phyloP scores from a whole-genome alignment of 2,113 vertebrate genomes.

The Lethenteron reissneri region DNA sequence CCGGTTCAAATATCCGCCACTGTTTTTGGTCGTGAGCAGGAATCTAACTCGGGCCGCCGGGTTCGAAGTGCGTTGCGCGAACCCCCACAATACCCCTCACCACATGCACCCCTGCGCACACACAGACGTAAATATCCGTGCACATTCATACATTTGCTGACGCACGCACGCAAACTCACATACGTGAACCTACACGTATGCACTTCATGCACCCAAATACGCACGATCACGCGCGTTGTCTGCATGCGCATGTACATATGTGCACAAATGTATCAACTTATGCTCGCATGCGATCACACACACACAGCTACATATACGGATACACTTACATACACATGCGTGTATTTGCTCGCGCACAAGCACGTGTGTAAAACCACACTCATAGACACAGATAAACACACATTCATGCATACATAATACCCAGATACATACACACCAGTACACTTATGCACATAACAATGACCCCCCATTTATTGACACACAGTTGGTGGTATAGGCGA shows the following conservation, averaged over 20 bases:
- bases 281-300: background rate
- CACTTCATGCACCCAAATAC: background rate
- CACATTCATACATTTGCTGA: background rate
- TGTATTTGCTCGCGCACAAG: background rate
- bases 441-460: too few relatives aligned
- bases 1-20: too few relatives aligned
- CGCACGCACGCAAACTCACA: constrained; percentile 1
- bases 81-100: too few relatives aligned
- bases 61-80: too few relatives aligned
- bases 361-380: background rate
- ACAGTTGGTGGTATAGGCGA: too few relatives aligned
- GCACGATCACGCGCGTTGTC: too few relatives aligned
- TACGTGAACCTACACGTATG: background rate
- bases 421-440: too few relatives aligned
- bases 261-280: background rate
- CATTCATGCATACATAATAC: background rate
- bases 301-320: background rate
- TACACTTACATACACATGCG: background rate
- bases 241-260: background rate
- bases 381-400: background rate
- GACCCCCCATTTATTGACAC: too few relatives aligned
- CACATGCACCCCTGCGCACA: constrained; percentile 1
- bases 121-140: background rate
- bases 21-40: too few relatives aligned
- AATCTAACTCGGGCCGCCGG: too few relatives aligned